Evolutionary conservation across 2,888 invertebrate genomes (phyloP), one percentile per base, ranked within the genome.

Genomic region (Rotaria macrura): DNA sequence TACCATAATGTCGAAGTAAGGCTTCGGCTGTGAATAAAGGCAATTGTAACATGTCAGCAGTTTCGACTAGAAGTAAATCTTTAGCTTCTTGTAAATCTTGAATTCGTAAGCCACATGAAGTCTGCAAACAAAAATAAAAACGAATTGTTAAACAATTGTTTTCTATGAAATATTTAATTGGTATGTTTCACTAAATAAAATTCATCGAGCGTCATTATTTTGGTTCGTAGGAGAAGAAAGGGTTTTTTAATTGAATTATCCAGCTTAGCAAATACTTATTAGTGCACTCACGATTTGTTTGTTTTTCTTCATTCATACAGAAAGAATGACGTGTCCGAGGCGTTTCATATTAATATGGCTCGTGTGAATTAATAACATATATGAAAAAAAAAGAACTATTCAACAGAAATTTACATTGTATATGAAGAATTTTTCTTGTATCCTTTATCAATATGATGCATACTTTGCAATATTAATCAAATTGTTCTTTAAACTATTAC

Each of bases 41-140:
- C 84, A 94, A 93, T 89, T 93, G 93, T 83, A 94, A 91, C 93
- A 94, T 94, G 90, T 94, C 93, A 12, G 93, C 93, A 5, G 94
- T 94, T 89, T 94, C 94, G 43, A 94, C 93, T 55, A 94, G 90
- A 85, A 94, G 91, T 88, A 93, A 93, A 89, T 94, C 94, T 90
- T 94, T 94, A 55, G 93, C 93, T 89, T 94, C 94, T 89, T 94
- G 93, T 55, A 94, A 90, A 89, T 94, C 94, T 89, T 93, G 93
- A 87, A 93, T 93, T 85, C 93, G 90, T 86, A 94, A 89, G 10
- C 94, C 93, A 88, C 72, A 83, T 34, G 54, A 87, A 72, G 49
- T 72, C 86, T 87, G n/a, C n/a, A 85, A 79, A 84, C 47, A 47
- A 84, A 34, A 6, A 20, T 43, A 47, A 52, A 47, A 25, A 34